Evolutionary conservation across 2,797 vertebrate genomes (phyloP), one percentile per base, ranked within the genome.

Genomic region (Antennarius maculatus): DNA sequence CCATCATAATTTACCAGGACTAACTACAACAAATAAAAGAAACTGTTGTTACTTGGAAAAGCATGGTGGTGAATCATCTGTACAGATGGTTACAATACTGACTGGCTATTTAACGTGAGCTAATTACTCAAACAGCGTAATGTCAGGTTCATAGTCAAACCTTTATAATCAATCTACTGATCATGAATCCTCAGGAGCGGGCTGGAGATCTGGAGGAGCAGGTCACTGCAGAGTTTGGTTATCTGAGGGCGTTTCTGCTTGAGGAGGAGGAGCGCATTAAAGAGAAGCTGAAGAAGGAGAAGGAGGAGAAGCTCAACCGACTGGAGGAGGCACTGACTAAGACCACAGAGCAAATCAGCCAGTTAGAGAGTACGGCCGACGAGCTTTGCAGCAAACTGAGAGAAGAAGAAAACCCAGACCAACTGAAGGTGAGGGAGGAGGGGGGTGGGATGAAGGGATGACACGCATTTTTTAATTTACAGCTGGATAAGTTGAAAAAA

Each of bases 381-480:
- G 66, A 82, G 53, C 88, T 93, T 27, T 61, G 34, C 18, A n/a
- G 71, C 45, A 92, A 88, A 67, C 77, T 91, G 62, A 55, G 46
- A 37, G 89, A 92, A n/a, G 88, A 91, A 16, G 91, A 92, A 73
- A 90, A 88, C 73, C 91, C 92, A 0, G 85, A 89, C 61, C 87
- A 91, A 6, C 90, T 93, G 29, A 92, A 85, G 89, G 91, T 93
- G 49, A 77, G 69, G 18, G 14, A 54, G 42, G 3, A n/a, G 54
- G 48, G 28, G 0, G 12, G 1, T 31, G 11, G 16, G 18, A 15
- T 17, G 6, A 27, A 11, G 4, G n/a, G 42, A 49, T 34, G 41
- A 46, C 23, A 4, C 29, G 27, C 15, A 34, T 49, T 53, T 3
- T 8, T 43, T 43, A 14, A 1, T 14, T 34, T 34, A 4, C 14